Evolutionary conservation across 2,888 invertebrate species (phyloP), one percentile per base, ranked within the genome.

Genomic region (Drosophila diplacantha): DNA sequence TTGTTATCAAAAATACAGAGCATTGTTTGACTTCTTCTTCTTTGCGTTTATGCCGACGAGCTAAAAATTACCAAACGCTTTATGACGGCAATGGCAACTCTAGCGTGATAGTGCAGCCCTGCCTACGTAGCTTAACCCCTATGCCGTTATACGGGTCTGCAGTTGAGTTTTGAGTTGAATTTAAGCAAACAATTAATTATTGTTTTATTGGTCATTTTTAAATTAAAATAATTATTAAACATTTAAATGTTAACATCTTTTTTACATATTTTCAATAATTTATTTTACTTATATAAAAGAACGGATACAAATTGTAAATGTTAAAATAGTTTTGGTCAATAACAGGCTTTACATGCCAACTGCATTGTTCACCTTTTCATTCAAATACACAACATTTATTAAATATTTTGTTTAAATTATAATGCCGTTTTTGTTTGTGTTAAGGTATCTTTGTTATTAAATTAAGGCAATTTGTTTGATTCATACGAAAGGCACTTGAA

Each of bases 11-110:
- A 50, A 51, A 62, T 44, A 18, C 39, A 34, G 22, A 46, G 61
- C 65, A 71, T 68, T 79, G 74, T 73, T 69, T 72, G 51, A 43
- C 46, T 58, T 51, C 38, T 61, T 57, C 54, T 57, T 64, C 47
- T 59, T 16, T 34, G 18, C 34, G 16, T n/a, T 7, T 16, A 38
- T 16, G 22, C 38, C 44, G 46, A 38, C 16, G 29, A 18, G 14
- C 59, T 52, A 65, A 72, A 67, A 59, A 63, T 57, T 58, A 55
- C 58, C 34, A 56, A 52, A 47, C 6, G 32, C 9, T 0, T 4
- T 16, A 2, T 9, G 2, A 12, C 2, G 14, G 2, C 7, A 7
- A 8, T 58, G 66, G 53, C 53, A 59, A 26, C 66, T n/a, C 58
- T 49, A 9, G 9, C 6, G 2, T 4, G 9, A 7, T 12, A 11